Percentiles rank a stretch among this genome's conserved stretches.
phyloP scores from a whole-genome alignment of 2,113 vertebrate species.

The Ginglymostoma cirratum region DNA sequence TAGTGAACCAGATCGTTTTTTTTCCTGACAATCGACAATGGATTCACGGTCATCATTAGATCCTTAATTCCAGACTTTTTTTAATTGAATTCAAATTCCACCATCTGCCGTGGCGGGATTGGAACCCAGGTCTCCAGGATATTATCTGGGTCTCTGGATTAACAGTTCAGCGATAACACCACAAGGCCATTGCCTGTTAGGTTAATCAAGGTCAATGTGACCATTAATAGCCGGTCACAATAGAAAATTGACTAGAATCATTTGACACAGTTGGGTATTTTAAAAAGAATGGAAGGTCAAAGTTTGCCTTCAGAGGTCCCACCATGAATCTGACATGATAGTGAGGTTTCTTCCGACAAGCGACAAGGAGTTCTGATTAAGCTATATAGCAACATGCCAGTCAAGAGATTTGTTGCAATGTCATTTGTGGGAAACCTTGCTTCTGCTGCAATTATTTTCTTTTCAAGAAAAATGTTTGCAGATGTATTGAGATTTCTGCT shows the following conservation, averaged over 20 bases:
- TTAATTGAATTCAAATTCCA: no score
- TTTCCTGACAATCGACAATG: no score
- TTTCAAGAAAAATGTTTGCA: neutral
- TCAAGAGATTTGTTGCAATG: neutral
- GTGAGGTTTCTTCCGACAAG: neutral
- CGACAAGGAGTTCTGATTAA: neutral
- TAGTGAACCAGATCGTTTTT: no score
- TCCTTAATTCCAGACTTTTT: no score
- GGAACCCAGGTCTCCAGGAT: no score
- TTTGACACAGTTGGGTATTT: neutral
- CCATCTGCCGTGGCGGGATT: no score
- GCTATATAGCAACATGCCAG: neutral
- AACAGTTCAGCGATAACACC: no score
- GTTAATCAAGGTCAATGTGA: neutral
- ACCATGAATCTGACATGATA: neutral
- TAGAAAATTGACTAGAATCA: neutral
- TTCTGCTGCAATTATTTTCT: neutral
- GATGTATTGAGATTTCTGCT: neutral
- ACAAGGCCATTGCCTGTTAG: no score
- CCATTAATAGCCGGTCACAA: neutral
- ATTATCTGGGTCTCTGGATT: no score
- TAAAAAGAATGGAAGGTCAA: neutral
- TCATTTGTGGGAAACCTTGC: neutral
- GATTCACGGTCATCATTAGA: no score
- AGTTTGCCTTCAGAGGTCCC: neutral